Evolutionary conservation across 2,113 vertebrate species (phyloP).

Genomic region (Gallinago undulata): DNA sequence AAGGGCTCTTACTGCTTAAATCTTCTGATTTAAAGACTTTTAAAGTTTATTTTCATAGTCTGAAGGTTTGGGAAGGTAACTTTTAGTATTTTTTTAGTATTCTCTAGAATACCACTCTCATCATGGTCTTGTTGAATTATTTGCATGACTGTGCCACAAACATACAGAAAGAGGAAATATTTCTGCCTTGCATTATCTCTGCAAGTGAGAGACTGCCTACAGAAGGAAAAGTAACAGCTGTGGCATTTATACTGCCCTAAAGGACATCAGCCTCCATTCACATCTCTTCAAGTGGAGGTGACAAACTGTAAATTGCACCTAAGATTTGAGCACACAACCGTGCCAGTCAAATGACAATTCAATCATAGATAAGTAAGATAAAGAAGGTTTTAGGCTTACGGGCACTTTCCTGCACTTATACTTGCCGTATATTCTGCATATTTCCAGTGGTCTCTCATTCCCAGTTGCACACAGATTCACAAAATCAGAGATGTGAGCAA

Average conservation of each 20-base stretch:
- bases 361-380: background rate
- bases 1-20: background rate
- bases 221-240: background rate
- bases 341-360: background rate
- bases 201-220: background rate
- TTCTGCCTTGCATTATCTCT: background rate
- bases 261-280: background rate
- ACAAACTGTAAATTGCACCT: background rate
- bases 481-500: background rate
- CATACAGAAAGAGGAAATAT: background rate
- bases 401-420: background rate
- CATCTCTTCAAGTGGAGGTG: background rate
- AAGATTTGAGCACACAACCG: background rate
- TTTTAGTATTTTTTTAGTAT: background rate
- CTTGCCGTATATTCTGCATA: background rate
- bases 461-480: background rate
- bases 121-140: background rate
- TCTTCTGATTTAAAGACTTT: background rate
- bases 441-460: background rate
- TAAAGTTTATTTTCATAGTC: background rate
- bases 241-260: background rate
- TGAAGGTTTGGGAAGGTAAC: background rate
- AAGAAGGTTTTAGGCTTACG: background rate
- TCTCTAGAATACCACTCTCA: background rate
- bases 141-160: background rate